Evolutionary conservation across 2,888 invertebrate species (phyloP), one percentile per base, ranked within the genome.

Genomic region (Lymantria monacha): DNA sequence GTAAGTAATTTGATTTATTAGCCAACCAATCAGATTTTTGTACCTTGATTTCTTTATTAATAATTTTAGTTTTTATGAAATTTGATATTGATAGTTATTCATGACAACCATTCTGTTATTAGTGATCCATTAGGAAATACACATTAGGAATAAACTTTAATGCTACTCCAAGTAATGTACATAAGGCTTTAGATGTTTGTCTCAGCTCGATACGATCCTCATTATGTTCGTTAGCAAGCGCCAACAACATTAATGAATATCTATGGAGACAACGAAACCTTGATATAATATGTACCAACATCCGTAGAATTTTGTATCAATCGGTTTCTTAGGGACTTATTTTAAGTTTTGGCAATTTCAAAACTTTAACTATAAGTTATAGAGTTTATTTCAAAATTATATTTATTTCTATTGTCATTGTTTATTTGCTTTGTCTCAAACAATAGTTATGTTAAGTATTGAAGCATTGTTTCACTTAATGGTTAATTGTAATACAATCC

Each of bases 311-410:
- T 77, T 72, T 68, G 63, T 70, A 70, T 75, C 74, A 74, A 72
- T 76, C 78, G 73, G 81, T 83, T 85, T 81, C 79, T 75, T 81
- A 81, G 74, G 72, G 76, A 87, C 91, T 91, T 91, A 90, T 91
- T 90, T 88, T 90, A 86, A 85, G 91, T 91, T 91, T 91, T 91
- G 90, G 79, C 80, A 61, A 82, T 83, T 41, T 83, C 90, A 91
- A 91, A 91, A 91, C 91, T 90, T 87, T 89, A 87, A 90, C 87
- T 89, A 90, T 91, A 89, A 91, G 91, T 91, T 91, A 88, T 83
- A 86, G 83, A 80, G 11, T 81, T 83, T 87, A 77, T 85, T 84
- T 82, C 79, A 76, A 80, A 78, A 70, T 69, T 69, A 59, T 87
- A 89, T 89, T 89, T 88, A 87, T 89, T 88, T 78, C 74, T 80